Conservation (phyloP, 2,888 invertebrate genomes). For the Leptopilina drosophilae region DNA sequence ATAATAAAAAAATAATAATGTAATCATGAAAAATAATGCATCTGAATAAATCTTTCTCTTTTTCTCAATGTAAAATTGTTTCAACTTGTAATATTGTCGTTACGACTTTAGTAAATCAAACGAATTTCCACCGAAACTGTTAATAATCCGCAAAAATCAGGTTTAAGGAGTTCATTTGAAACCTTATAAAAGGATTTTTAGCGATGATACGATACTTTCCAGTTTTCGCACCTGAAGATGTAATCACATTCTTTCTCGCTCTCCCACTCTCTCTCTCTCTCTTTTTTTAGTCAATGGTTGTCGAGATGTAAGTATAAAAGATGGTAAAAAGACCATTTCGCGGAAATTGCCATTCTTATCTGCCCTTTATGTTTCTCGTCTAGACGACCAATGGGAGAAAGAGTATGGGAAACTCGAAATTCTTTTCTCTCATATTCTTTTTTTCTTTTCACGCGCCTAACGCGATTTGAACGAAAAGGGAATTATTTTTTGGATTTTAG, state of each 20-base stretch:
- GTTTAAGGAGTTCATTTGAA: slow-evolving; percentile 2
- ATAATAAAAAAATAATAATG: too few species aligned
- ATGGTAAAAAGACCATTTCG: slow-evolving; percentile 56
- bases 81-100: slow-evolving; percentile 15
- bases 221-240: slow-evolving; percentile 46
- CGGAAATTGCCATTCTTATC: slow-evolving; percentile 56
- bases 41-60: not conserved
- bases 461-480: not conserved
- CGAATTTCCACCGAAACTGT: slow-evolving; percentile 3
- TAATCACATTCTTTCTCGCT: slow-evolving; percentile 37
- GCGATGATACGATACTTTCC: slow-evolving; percentile 22
- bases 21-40: not conserved
- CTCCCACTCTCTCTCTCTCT: not conserved
- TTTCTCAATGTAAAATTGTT: not conserved
- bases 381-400: slow-evolving; percentile 17
- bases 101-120: slow-evolving; percentile 9
- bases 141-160: slow-evolving; percentile 23
- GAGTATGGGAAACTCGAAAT: slow-evolving; percentile 27
- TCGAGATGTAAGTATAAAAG: slow-evolving; percentile 43
- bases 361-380: slow-evolving; percentile 42
- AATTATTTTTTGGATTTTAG: not conserved
- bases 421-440: not conserved
- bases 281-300: slow-evolving; percentile 25
- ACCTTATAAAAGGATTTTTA: slow-evolving; percentile 20
- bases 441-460: slow-evolving; percentile 1